These are phyloP conservation scores for Resseliella maxima DNA, from an alignment of 2,888 invertebrate species.

Conservation along the genomic window DNA sequence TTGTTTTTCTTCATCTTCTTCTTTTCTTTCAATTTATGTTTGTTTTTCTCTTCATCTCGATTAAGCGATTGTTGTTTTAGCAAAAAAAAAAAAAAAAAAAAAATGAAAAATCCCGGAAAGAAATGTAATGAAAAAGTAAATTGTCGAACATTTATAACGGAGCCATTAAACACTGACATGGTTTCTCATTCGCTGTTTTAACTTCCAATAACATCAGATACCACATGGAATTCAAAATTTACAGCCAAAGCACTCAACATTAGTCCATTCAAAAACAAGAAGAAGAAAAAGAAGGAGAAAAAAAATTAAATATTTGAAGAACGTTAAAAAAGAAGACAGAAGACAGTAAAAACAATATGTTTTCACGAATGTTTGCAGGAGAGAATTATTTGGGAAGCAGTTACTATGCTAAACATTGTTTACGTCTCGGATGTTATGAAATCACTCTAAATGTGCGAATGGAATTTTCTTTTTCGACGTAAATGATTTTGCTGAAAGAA, in stretches of 20 bases:
- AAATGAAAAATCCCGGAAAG: no score
- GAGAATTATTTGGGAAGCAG: background rate
- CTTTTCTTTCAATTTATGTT: background rate
- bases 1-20: background rate
- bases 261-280: background rate
- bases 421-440: background rate
- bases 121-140: constrained; percentile 18
- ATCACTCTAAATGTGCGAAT: background rate
- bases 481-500: background rate
- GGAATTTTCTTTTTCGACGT: background rate
- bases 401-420: background rate
- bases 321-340: no score
- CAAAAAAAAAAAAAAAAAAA: background rate
- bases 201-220: background rate
- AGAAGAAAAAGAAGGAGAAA: background rate
- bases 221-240: background rate
- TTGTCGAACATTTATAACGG: background rate
- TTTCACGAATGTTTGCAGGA: background rate
- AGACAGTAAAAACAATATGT: background rate
- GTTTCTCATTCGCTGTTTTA: constrained; percentile 15
- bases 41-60: background rate
- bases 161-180: background rate
- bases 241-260: background rate
- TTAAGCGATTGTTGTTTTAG: background rate
- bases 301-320: background rate